Conservation (phyloP, 1,140 invertebrate genomes). For the Drosophila sucinea region DNA sequence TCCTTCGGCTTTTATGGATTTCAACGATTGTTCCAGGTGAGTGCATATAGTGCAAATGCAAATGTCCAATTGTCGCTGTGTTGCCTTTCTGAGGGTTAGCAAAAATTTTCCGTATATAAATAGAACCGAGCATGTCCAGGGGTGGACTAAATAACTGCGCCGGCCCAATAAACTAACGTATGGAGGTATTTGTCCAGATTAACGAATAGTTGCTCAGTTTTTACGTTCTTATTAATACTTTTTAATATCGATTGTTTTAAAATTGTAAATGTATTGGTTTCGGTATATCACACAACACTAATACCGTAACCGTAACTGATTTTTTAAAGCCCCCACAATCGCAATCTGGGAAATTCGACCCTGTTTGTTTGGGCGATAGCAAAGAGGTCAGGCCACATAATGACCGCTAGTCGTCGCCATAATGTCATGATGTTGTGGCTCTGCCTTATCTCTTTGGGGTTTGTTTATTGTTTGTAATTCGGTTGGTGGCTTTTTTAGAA, state of each 20-base stretch:
- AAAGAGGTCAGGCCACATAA: slow-evolving; percentile 4
- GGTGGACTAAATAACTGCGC: slow-evolving; percentile 10
- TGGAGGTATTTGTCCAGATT: not conserved
- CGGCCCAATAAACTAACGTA: not conserved
- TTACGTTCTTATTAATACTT: no score
- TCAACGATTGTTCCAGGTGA: slow-evolving; percentile 74
- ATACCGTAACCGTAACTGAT: no score
- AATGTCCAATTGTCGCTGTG: slow-evolving; percentile 8
- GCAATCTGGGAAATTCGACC: not conserved
- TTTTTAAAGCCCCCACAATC: no score
- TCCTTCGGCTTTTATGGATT: slow-evolving; percentile 72
- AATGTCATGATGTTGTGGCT: not conserved
- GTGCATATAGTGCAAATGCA: slow-evolving; percentile 17
- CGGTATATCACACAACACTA: no score
- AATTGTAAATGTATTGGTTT: no score
- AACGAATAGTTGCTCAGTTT: no score
- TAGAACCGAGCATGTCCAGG: slow-evolving; percentile 54
- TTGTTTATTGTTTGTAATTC: slow-evolving; percentile 8
- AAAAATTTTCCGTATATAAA: slow-evolving; percentile 62
- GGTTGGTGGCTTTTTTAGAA: not conserved
- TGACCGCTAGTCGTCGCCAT: not conserved
- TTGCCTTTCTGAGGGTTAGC: slow-evolving; percentile 45
- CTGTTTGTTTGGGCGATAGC: not conserved
- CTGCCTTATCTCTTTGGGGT: not conserved
- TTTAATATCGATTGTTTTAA: no score